These are phyloP conservation scores for Hippotragus niger DNA, from an alignment of 2,113 vertebrate genomes.

Conservation along the genomic window DNA sequence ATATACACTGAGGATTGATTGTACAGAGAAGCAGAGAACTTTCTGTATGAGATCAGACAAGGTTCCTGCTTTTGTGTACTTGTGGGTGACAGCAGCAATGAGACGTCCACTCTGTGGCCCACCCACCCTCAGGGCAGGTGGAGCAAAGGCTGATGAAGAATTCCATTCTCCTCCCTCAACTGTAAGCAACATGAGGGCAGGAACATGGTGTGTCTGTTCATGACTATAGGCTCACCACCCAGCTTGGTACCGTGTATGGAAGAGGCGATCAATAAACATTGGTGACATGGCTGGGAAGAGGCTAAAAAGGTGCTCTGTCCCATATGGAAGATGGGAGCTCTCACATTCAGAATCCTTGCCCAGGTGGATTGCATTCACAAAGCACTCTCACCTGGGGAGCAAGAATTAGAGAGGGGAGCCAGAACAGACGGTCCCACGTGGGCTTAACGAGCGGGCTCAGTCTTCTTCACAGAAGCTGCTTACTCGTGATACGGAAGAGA, in stretches of 20 bases:
- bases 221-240: not conserved
- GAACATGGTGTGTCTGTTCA: not conserved
- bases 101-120: not conserved
- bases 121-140: not conserved
- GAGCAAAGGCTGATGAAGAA: not conserved
- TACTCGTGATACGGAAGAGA: not conserved
- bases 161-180: not conserved
- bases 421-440: not conserved
- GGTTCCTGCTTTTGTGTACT: not conserved
- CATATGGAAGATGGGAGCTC: not conserved
- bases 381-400: slow-evolving; percentile 48
- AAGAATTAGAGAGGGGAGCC: slow-evolving; percentile 29
- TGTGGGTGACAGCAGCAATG: not conserved
- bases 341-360: slow-evolving; percentile 37
- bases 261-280: not conserved
- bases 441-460: not conserved
- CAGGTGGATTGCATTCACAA: slow-evolving; percentile 36
- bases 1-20: not conserved
- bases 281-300: not conserved
- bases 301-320: not conserved
- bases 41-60: not conserved
- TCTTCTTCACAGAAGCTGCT: not conserved
- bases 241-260: not conserved
- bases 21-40: not conserved
- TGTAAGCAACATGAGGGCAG: not conserved